Percentiles rank a stretch among this genome's conserved stretches.
These are phyloP conservation scores for Masnerella sp. DNA, from an alignment of 2,888 invertebrate species.

Conservation along the genomic window DNA sequence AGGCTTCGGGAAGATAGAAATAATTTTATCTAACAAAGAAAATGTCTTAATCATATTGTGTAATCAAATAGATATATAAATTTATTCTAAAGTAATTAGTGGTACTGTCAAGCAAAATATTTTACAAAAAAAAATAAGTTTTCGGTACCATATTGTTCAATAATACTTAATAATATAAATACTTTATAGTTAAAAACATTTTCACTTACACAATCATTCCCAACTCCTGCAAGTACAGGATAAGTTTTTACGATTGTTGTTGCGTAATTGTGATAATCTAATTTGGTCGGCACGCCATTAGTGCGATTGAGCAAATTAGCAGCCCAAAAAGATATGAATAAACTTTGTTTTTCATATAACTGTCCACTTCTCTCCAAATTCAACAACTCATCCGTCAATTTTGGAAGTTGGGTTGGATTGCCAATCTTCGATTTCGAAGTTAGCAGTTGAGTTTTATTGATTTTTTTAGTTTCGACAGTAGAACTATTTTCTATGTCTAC, in stretches of 20 bases:
- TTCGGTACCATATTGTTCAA: no score
- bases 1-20: no score
- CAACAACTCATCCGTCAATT: constrained; percentile 1
- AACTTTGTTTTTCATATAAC: constrained; percentile 1
- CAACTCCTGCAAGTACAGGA: no score
- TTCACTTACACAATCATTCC: no score
- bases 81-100: no score
- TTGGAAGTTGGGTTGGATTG: constrained; percentile 5
- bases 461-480: not conserved
- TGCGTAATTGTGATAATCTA: constrained; percentile 6
- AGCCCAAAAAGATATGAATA: constrained; percentile 14
- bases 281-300: not conserved
- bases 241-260: constrained; percentile 1
- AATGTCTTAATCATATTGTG: no score
- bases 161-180: no score
- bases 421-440: not conserved
- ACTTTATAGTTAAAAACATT: no score
- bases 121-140: no score
- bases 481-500: not conserved
- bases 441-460: not conserved
- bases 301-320: constrained; percentile 1
- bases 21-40: no score
- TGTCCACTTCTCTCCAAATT: not conserved
- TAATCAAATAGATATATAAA: no score
- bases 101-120: no score